These are phyloP conservation scores for Seira sanloemensis DNA, from an alignment of 2,888 invertebrate species.

Conservation along the genomic window DNA sequence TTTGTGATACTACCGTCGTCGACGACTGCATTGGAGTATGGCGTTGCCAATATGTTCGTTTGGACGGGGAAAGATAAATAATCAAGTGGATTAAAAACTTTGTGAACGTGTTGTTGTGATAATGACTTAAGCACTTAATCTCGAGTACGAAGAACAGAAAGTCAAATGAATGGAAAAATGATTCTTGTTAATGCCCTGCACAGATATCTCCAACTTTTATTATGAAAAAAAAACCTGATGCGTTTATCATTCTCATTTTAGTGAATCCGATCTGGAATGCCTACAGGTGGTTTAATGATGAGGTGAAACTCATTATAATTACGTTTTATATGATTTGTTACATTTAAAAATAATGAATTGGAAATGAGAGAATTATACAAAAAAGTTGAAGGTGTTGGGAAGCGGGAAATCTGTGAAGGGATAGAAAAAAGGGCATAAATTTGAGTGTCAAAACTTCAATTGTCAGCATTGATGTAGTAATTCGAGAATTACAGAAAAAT, in stretches of 20 bases:
- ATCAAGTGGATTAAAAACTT: background rate
- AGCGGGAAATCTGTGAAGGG: no score
- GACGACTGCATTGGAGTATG: no score
- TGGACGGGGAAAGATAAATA: background rate
- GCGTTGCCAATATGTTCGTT: background rate
- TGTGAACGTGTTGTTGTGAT: background rate
- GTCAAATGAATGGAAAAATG: background rate
- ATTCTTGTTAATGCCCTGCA: no score
- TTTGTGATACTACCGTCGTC: background rate
- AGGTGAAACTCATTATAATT: slow-evolving; percentile 26
- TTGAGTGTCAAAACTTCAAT: no score
- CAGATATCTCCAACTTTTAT: no score
- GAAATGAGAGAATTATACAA: background rate
- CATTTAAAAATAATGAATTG: background rate
- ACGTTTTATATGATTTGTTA: slow-evolving; percentile 18
- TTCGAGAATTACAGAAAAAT: no score
- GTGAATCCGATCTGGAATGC: slow-evolving; percentile 32
- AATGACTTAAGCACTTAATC: background rate
- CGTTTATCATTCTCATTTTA: slow-evolving; percentile 21
- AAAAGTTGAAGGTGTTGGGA: no score
- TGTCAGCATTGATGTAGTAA: no score
- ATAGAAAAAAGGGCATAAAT: no score
- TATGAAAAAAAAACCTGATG: background rate
- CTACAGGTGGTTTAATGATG: background rate
- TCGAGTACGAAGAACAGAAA: background rate